A percentile compares a stretch with the other conserved stretches of the same genome.
These are phyloP conservation scores for Struthio camelus DNA, from an alignment of 2,113 vertebrate species.

Conservation along the genomic window DNA sequence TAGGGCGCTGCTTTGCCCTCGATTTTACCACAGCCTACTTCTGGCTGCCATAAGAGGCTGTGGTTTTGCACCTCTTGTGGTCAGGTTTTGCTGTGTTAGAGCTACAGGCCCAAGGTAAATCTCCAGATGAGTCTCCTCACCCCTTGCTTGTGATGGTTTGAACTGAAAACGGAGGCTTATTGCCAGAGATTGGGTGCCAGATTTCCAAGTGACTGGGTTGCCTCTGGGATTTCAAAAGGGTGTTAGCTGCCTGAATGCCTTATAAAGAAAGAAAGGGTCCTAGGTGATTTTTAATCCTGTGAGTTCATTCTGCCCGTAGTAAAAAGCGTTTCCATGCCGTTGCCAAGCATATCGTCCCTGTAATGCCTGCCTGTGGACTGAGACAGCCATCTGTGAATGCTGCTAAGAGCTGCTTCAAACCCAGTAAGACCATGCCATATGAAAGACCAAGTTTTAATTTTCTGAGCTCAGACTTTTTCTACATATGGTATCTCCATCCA, in stretches of 20 bases:
- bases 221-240: background rate
- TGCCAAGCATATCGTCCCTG: accelerated
- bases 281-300: background rate
- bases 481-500: background rate
- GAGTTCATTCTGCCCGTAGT: accelerated
- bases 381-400: background rate
- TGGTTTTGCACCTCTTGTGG: background rate
- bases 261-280: background rate
- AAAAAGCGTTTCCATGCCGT: background rate
- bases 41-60: background rate
- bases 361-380: too few relatives aligned
- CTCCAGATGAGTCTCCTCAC: background rate
- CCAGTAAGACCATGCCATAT: accelerated
- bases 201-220: background rate
- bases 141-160: background rate
- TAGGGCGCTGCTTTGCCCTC: accelerated
- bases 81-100: background rate
- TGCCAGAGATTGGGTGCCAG: too few relatives aligned
- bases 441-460: background rate
- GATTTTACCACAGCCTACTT: background rate
- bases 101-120: background rate
- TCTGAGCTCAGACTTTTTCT: background rate
- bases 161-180: background rate
- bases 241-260: background rate
- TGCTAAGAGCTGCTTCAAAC: background rate